Base-by-base conservation (phyloP, 2,888 invertebrate genomes). In the Saturnia japonica region DNA sequence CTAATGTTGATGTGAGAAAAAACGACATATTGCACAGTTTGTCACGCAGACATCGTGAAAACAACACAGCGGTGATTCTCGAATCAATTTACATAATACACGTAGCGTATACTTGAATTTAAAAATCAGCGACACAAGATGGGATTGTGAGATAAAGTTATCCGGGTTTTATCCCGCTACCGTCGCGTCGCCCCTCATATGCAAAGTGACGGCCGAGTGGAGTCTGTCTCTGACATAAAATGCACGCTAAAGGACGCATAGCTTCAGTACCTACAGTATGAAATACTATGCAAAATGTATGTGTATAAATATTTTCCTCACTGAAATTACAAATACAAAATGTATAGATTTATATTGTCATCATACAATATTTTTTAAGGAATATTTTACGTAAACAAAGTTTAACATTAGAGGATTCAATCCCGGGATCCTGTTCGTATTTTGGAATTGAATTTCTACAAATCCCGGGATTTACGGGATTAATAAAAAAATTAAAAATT, bases 41-140 rank as follows among this genome's bases (percentile, higher is more conserved):
- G 64, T 64, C 40, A 40, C 64, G 40, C 54, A 43, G 45, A 60
- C 40, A 34, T 51, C 42, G 40, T 54, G 19, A 54, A 42, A 12
- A 68, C 51, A 68, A 69, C n/a, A 42, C 77, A 79, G 76, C 81
- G 80, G 82, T 83, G 79, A 83, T 82, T 85, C 82, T 76, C 74
- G 82, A 84, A 85, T 86, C 83, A 82, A 87, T 88, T 89, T 88
- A 80, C 88, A 88, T 88, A 88, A 86, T 84, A 85, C 84, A 84
- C 83, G 83, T 81, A 77, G 78, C 80, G 79, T 82, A 78, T 80
- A 84, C 84, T 85, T 78, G 83, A 87, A 85, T 90, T 88, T 88
- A 83, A 88, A 89, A 89, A 87, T 87, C 85, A 81, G 81, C 79
- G 78, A 81, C 82, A 79, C 80, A 83, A 85, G 84, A 83, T 80